Percentiles rank a stretch among this genome's conserved stretches.
Conservation (phyloP, 2,888 invertebrate species). For the Odontomyia ornata region DNA sequence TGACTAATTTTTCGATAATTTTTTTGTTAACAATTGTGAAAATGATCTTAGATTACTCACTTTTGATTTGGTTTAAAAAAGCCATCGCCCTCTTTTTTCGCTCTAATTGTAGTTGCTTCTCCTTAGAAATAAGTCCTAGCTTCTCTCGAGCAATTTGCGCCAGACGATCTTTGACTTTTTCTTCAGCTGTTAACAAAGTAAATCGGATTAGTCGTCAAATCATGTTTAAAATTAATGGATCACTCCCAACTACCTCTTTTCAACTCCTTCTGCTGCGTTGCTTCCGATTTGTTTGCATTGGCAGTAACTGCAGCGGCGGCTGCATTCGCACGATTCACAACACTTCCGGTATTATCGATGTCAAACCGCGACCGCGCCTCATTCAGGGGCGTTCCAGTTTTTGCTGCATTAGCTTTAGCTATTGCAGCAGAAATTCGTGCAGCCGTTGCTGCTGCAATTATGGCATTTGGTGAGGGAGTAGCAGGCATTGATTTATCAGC, state of each 20-base stretch:
- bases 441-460: slow-evolving; percentile 22
- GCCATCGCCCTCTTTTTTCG: slow-evolving; percentile 83
- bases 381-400: not conserved
- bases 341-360: slow-evolving; percentile 52
- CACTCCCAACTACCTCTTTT: slow-evolving; percentile 53
- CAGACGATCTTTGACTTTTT: slow-evolving; percentile 69
- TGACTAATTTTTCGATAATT: no score
- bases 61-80: slow-evolving; percentile 71
- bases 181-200: slow-evolving; percentile 64
- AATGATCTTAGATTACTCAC: slow-evolving; percentile 51
- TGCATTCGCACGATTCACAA: slow-evolving; percentile 42
- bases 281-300: slow-evolving; percentile 51
- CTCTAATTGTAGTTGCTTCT: slow-evolving; percentile 73
- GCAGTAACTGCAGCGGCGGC: slow-evolving; percentile 48
- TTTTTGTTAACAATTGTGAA: no score
- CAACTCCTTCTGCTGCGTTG: slow-evolving; percentile 54
- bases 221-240: not conserved
- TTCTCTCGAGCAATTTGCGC: slow-evolving; percentile 69
- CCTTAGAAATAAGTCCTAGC: slow-evolving; percentile 67
- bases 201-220: not conserved
- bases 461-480: not conserved
- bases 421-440: slow-evolving; percentile 20
- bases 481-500: slow-evolving; percentile 19
- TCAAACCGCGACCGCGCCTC: slow-evolving; percentile 51
- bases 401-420: not conserved